phyloP scores from a whole-genome alignment of 2,113 vertebrate species.

The Illadopsis cleaveri region DNA sequence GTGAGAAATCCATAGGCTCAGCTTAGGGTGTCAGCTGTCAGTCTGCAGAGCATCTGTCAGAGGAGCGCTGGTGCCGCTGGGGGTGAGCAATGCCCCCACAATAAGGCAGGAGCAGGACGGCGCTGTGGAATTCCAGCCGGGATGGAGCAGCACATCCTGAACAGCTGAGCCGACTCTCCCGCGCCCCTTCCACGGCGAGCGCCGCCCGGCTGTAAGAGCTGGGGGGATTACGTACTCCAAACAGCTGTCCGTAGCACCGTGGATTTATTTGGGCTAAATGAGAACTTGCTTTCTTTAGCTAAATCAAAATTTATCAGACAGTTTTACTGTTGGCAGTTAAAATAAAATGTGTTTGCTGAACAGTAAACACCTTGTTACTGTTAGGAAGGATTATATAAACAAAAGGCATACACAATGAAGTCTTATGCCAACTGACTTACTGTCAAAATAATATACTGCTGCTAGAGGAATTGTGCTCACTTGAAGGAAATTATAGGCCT shows the following conservation, averaged over 20 bases:
- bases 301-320: constrained; percentile 88
- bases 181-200: constrained; percentile 22
- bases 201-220: constrained; percentile 47
- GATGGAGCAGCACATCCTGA: constrained; percentile 67
- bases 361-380: constrained; percentile 85
- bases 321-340: constrained; percentile 84
- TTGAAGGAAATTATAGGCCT: constrained; percentile 64
- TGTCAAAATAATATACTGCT: constrained; percentile 68
- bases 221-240: constrained; percentile 66
- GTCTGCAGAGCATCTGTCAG: constrained; percentile 63
- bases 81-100: constrained; percentile 35
- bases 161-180: constrained; percentile 67
- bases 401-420: constrained; percentile 69
- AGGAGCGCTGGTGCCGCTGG: not conserved
- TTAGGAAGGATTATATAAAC: constrained; percentile 83
- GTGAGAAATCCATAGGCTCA: constrained; percentile 1
- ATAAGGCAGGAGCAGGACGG: constrained; percentile 10
- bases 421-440: constrained; percentile 60
- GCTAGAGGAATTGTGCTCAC: constrained; percentile 11
- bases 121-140: constrained; percentile 50
- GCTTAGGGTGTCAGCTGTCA: constrained; percentile 68
- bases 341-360: constrained; percentile 82
- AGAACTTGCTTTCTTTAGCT: constrained; percentile 78
- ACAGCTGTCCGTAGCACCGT: constrained; percentile 70
- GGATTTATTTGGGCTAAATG: constrained; percentile 77